Evolutionary conservation across 2,888 invertebrate genomes (phyloP), one percentile per base, ranked within the genome.

Genomic region (Oxytorus armatus): DNA sequence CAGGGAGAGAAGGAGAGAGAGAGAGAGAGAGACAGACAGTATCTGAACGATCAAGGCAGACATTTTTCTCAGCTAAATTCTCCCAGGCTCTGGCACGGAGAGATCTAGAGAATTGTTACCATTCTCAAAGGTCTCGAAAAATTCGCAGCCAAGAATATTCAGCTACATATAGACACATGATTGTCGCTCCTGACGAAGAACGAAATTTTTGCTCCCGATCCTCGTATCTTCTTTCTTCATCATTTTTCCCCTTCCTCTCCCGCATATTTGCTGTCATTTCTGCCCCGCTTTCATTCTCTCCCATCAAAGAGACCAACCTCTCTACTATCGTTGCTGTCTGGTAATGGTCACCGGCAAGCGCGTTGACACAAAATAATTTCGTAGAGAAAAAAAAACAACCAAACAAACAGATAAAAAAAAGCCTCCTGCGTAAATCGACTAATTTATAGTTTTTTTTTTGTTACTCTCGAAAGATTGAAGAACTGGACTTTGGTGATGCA

Each of bases 381-480:
- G 55, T 25, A 14, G 51, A 68, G 59, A 47, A 72, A 57, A 49
- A 49, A 69, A 33, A n/a, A 18, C 5, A 36, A 21, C 0, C 36
- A 11, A 42, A 36, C 23, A 55, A 39, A 68, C 8, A 18, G n/a
- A 18, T 14, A 47, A 23, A 16, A 47, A 29, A 39, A 42, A 25
- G 55, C 57, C 57, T 65, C 82, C 76, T 82, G 88, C 88, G 89
- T 89, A 90, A 92, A 91, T 91, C 91, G 91, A 90, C 89, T 88
- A 90, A 91, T 91, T 92, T 90, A 90, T 90, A 84, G 89, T 91
- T 90, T 89, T 90, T 90, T 59, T 49, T 59, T 21, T 33, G 10
- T 57, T 10, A 2, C 49, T 66, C 51, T 14, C 33, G 86, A 88
- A 47, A 36, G 87, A 89, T 89, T 88, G 88, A 88, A 86, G 85